These are phyloP conservation scores for Drosophila kikkawai DNA, from an alignment of 1,140 invertebrate genomes.

Conservation along the genomic window DNA sequence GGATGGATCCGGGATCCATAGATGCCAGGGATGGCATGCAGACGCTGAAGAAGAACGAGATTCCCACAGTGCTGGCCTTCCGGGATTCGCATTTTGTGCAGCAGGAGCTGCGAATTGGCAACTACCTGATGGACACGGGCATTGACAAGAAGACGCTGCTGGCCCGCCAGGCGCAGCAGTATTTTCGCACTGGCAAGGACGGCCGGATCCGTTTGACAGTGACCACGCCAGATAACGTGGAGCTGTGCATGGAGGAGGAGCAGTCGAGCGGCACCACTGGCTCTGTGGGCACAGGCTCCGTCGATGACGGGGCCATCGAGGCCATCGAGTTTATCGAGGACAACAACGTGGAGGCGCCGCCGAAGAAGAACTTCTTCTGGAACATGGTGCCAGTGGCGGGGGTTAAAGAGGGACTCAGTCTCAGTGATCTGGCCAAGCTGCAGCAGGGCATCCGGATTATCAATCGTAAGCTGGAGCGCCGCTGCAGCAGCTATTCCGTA, in stretches of 20 bases:
- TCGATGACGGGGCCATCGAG: slow-evolving; percentile 77
- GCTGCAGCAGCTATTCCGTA: slow-evolving; percentile 65
- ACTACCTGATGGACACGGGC: slow-evolving; percentile 83
- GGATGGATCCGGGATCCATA: slow-evolving; percentile 17
- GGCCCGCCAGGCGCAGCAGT: slow-evolving; percentile 57
- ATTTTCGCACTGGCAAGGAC: slow-evolving; percentile 60
- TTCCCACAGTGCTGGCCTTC: slow-evolving; percentile 82
- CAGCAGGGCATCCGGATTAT: slow-evolving; percentile 67
- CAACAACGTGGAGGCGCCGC: slow-evolving; percentile 21
- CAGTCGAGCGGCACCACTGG: slow-evolving; percentile 53
- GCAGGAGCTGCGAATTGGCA: slow-evolving; percentile 83
- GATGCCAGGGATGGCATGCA: slow-evolving; percentile 52
- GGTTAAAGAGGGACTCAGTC: slow-evolving; percentile 78
- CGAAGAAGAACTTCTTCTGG: slow-evolving; percentile 80
- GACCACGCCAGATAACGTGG: slow-evolving; percentile 81
- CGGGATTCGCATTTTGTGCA: slow-evolving; percentile 84
- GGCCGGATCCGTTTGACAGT: slow-evolving; percentile 76
- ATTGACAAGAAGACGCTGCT: slow-evolving; percentile 78
- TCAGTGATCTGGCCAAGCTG: slow-evolving; percentile 71
- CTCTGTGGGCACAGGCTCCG: slow-evolving; percentile 52
- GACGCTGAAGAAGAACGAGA: slow-evolving; percentile 80
- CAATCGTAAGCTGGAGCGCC: slow-evolving; percentile 70
- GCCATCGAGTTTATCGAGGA: slow-evolving; percentile 70
- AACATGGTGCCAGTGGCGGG: slow-evolving; percentile 68
- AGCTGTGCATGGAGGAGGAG: slow-evolving; percentile 76